phyloP scores from a whole-genome alignment of 2,888 invertebrate genomes.

The Drosophila niveifrons region DNA sequence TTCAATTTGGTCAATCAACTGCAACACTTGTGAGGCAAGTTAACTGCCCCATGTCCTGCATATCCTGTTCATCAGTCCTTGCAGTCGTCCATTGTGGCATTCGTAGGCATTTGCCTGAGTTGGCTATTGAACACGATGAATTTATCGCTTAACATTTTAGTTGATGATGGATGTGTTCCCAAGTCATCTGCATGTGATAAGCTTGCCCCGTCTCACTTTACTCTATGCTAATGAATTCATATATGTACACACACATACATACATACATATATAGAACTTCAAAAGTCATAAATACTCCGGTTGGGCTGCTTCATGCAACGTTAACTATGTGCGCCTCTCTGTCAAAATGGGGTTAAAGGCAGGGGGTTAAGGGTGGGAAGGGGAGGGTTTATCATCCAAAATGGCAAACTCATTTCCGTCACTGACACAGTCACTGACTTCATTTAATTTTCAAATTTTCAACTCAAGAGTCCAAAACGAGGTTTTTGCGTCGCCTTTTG shows the following conservation, averaged over 20 bases:
- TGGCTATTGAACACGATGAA: constrained; percentile 67
- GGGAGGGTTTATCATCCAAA: constrained; percentile 27
- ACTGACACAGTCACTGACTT: constrained; percentile 74
- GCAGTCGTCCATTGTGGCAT: constrained; percentile 1
- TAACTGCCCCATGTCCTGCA: constrained; percentile 23
- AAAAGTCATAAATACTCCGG: constrained; percentile 69
- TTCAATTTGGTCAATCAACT: constrained; percentile 69
- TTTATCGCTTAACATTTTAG: constrained; percentile 67
- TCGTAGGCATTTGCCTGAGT: constrained; percentile 26
- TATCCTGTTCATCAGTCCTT: neutral
- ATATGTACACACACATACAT: constrained; percentile 34
- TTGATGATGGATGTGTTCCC: constrained; percentile 62
- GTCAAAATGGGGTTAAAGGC: neutral
- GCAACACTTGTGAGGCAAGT: constrained; percentile 45
- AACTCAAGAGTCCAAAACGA: constrained; percentile 75
- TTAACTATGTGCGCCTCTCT: constrained; percentile 49
- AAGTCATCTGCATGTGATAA: constrained; percentile 30
- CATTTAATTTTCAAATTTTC: constrained; percentile 75
- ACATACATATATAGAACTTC: constrained; percentile 55
- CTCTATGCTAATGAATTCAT: constrained; percentile 64
- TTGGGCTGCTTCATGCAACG: constrained; percentile 69
- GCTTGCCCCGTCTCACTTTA: neutral
- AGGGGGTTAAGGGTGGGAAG: neutral
- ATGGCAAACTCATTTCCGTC: constrained; percentile 71
- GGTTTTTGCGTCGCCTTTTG: constrained; percentile 60